These are phyloP conservation scores for Agonum fuliginosum DNA, from an alignment of 2,888 invertebrate species.

Conservation along the genomic window DNA sequence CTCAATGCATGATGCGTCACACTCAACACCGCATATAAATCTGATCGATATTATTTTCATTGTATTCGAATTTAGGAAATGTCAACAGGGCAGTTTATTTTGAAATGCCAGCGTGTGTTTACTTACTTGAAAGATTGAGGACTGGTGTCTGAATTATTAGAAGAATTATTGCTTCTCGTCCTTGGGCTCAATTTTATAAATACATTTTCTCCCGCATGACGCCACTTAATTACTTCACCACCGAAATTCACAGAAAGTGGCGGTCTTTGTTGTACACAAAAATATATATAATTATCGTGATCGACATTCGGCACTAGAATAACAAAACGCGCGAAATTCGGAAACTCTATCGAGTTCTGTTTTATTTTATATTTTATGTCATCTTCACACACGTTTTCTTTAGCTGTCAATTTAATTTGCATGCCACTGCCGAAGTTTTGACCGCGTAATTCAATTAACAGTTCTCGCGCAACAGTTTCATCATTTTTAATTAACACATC, in stretches of 20 bases:
- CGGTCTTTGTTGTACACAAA: constrained; percentile 50
- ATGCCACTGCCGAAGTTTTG: constrained; percentile 49
- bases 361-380: constrained; percentile 23
- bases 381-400: constrained; percentile 45
- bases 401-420: constrained; percentile 49
- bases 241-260: constrained; percentile 35
- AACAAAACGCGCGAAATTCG: constrained; percentile 2
- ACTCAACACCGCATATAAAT: background rate
- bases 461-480: constrained; percentile 6
- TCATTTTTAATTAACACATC: constrained; percentile 8
- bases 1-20: constrained; percentile 30
- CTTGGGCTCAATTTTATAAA: constrained; percentile 58
- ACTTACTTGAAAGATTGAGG: constrained; percentile 43
- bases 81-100: constrained; percentile 34
- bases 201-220: constrained; percentile 53
- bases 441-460: constrained; percentile 50
- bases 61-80: background rate
- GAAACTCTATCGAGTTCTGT: constrained; percentile 11
- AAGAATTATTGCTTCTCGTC: constrained; percentile 37
- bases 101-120: constrained; percentile 8
- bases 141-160: constrained; percentile 3
- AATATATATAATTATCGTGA: constrained; percentile 11
- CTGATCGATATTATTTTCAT: constrained; percentile 11
- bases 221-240: constrained; percentile 53
- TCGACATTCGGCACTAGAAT: constrained; percentile 3